phyloP scores from a whole-genome alignment of 2,888 invertebrate genomes.

The Pilophorus perplexus region DNA sequence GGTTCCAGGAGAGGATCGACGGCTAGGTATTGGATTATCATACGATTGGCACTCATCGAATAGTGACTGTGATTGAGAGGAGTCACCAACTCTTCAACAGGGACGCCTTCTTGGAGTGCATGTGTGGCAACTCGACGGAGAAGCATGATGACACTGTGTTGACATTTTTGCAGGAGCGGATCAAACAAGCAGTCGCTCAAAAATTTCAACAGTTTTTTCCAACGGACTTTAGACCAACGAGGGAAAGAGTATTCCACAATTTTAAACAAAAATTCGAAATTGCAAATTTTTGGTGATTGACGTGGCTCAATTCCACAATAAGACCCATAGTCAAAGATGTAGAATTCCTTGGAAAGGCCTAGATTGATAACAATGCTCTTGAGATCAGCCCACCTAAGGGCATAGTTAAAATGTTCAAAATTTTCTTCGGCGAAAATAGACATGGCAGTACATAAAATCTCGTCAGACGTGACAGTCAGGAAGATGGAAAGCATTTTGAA shows the following conservation, averaged over 20 bases:
- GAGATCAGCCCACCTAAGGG: constrained; percentile 16
- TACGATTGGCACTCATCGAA: constrained; percentile 4
- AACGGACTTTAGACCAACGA: neutral
- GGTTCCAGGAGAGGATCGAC: neutral
- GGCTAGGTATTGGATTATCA: constrained; percentile 9
- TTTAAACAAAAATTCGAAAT: constrained; percentile 18
- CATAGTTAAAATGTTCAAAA: too few species aligned
- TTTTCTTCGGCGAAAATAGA: too few species aligned
- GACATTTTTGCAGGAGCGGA: neutral
- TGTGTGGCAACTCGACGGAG: neutral
- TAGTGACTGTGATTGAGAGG: neutral
- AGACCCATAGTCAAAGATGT: too few species aligned
- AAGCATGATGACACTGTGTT: neutral
- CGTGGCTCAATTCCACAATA: neutral
- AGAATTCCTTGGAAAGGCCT: neutral
- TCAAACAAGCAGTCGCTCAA: constrained; percentile 15
- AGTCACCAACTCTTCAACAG: neutral
- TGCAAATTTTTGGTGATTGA: neutral
- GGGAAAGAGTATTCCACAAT: neutral
- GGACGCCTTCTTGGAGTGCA: neutral
- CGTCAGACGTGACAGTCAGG: too few species aligned
- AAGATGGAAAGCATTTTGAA: too few species aligned
- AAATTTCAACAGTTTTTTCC: neutral
- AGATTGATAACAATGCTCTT: constrained; percentile 20
- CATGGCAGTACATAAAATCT: too few species aligned